phyloP scores from a whole-genome alignment of 2,113 vertebrate genomes.

The Gymnorhina tibicen region DNA sequence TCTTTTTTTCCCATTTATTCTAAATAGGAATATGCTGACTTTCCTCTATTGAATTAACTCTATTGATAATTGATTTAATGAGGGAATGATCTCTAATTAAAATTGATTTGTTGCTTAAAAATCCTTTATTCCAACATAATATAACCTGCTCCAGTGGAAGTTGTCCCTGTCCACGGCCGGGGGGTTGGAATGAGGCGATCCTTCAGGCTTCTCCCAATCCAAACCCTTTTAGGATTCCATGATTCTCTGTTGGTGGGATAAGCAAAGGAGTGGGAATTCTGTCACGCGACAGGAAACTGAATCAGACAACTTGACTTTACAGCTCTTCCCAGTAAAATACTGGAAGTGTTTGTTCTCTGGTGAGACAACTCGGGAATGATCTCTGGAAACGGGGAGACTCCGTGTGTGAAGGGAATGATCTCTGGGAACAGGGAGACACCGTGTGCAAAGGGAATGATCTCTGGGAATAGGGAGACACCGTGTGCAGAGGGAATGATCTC shows the following conservation, averaged over 20 bases:
- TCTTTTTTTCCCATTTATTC: not conserved
- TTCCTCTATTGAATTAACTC: not conserved
- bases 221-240: not conserved
- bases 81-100: not conserved
- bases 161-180: not conserved
- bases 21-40: not conserved
- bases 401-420: not conserved
- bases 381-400: not conserved
- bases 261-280: not conserved
- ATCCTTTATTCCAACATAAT: not conserved
- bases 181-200: not conserved
- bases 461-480: not conserved
- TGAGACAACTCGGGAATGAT: fast-evolving
- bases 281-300: not conserved
- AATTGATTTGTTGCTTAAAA: not conserved
- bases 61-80: not conserved
- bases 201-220: fast-evolving
- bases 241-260: too few relatives aligned
- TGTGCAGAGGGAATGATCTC: not conserved
- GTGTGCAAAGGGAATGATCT: not conserved
- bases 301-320: not conserved
- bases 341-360: not conserved
- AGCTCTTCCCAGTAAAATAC: not conserved
- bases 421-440: not conserved
- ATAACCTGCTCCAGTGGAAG: not conserved